Evolutionary conservation across 2,797 vertebrate species (phyloP).

Genomic region (Otolemur crassicaudatus): DNA sequence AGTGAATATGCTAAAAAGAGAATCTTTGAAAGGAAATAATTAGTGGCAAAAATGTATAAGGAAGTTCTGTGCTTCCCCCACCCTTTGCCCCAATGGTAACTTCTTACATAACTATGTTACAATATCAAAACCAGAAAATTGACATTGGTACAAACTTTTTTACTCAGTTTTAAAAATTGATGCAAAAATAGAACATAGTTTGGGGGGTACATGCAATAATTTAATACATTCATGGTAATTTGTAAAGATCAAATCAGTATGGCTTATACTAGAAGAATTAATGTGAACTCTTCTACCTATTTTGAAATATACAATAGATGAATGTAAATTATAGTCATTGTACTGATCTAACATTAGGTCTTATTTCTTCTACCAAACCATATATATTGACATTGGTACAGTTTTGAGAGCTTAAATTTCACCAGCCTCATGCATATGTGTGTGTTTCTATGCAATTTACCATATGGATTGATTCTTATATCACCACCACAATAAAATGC

Average conservation of each 20-base stretch:
- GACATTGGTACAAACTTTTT: background rate
- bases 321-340: background rate
- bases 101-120: constrained; percentile 9
- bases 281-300: background rate
- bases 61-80: background rate
- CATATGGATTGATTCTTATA: background rate
- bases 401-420: background rate
- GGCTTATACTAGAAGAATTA: background rate
- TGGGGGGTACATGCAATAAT: background rate
- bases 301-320: background rate
- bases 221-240: background rate
- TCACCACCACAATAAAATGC: background rate
- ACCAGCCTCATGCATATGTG: background rate
- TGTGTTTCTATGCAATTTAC: background rate
- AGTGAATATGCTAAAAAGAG: background rate
- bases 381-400: background rate
- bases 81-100: background rate
- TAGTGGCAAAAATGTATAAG: background rate
- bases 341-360: background rate
- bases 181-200: background rate
- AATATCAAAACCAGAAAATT: constrained; percentile 17
- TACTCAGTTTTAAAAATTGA: background rate
- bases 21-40: constrained; percentile 35
- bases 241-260: background rate
- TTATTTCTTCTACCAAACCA: background rate